phyloP scores from a whole-genome alignment of 2,113 vertebrate genomes.

The Amphiprion percula region DNA sequence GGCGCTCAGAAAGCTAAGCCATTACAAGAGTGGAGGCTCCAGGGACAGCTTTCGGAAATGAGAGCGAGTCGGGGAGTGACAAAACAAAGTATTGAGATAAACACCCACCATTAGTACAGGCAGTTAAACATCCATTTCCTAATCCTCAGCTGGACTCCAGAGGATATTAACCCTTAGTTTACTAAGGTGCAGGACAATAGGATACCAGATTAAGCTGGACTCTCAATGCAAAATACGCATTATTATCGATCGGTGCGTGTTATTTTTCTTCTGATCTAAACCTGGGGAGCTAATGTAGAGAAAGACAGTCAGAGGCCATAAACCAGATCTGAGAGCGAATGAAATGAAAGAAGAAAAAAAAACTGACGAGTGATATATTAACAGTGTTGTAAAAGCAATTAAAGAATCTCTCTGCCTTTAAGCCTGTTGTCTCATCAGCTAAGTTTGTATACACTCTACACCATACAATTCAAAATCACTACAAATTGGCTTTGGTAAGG shows the following conservation, averaged over 20 bases:
- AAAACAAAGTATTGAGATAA: constrained; percentile 91
- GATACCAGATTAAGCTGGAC: constrained; percentile 42
- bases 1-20: constrained; percentile 80
- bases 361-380: not conserved
- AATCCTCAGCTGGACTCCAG: constrained; percentile 86
- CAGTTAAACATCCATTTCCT: constrained; percentile 89
- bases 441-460: not conserved
- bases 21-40: constrained; percentile 85
- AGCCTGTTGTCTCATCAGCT: not conserved
- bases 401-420: not conserved
- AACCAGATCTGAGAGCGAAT: not conserved
- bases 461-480: not conserved
- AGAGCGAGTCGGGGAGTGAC: constrained; percentile 85
- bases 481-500: no score
- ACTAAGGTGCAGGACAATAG: constrained; percentile 69
- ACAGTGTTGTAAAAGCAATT: not conserved
- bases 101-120: constrained; percentile 88
- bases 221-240: constrained; percentile 2
- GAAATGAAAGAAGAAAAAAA: not conserved
- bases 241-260: not conserved
- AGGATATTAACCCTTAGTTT: constrained; percentile 82
- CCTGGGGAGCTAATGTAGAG: not conserved
- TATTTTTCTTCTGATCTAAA: not conserved
- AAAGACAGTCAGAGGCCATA: not conserved
- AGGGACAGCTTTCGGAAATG: constrained; percentile 88